These are phyloP conservation scores for Alviniconcha strummeri DNA, from an alignment of 2,888 invertebrate species.

Conservation along the genomic window DNA sequence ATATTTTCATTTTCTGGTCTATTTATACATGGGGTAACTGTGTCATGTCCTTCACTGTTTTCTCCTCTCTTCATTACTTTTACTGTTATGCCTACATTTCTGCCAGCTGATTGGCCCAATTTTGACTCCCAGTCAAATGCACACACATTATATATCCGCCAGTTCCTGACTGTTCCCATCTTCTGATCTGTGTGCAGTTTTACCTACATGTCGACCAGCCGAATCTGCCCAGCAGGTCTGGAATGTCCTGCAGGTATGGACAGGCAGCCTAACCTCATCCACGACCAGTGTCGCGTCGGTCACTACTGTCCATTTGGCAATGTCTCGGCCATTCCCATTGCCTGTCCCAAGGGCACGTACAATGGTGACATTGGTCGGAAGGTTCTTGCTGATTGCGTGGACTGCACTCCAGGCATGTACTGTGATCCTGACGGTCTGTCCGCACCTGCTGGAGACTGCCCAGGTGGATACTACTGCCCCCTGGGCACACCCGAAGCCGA, in stretches of 20 bases:
- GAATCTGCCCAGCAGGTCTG: slow-evolving; percentile 66
- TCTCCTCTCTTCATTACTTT: too few species aligned
- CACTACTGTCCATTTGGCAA: slow-evolving; percentile 70
- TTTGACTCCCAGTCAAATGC: too few species aligned
- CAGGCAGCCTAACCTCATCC: slow-evolving; percentile 59
- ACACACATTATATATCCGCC: too few species aligned
- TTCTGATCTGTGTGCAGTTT: slow-evolving; percentile 6
- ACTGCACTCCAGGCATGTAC: slow-evolving; percentile 68
- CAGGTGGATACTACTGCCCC: slow-evolving; percentile 71
- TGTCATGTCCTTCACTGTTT: too few species aligned
- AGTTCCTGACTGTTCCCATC: too few species aligned
- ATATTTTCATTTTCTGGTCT: too few species aligned
- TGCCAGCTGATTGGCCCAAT: too few species aligned
- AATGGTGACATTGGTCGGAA: slow-evolving; percentile 59
- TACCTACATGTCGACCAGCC: slow-evolving; percentile 51
- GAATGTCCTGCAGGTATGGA: slow-evolving; percentile 68
- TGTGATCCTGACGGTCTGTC: slow-evolving; percentile 64
- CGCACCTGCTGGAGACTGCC: slow-evolving; percentile 63
- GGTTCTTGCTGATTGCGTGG: slow-evolving; percentile 66
- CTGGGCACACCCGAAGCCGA: slow-evolving; percentile 61
- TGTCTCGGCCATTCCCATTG: slow-evolving; percentile 66
- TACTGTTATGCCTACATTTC: too few species aligned
- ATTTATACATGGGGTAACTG: too few species aligned
- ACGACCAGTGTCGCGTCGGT: slow-evolving; percentile 63
- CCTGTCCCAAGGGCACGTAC: slow-evolving; percentile 70